These are phyloP conservation scores for Corythucha ciliata DNA, from an alignment of 2,888 invertebrate species.

Conservation along the genomic window DNA sequence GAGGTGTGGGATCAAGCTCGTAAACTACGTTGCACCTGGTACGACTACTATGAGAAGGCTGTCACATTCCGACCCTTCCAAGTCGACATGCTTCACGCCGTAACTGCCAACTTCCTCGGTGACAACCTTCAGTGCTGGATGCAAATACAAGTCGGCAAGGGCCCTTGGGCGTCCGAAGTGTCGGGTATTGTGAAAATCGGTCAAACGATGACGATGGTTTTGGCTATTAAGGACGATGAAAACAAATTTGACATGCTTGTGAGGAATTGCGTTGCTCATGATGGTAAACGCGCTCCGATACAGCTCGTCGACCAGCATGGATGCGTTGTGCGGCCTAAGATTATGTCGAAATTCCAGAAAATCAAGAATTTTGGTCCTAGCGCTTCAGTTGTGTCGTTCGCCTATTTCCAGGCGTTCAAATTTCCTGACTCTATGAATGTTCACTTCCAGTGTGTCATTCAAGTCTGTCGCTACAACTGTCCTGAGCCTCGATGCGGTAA, in stretches of 20 bases:
- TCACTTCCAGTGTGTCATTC: conserved; percentile 90
- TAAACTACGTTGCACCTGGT: conserved; percentile 87
- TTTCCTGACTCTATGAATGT: conserved; percentile 96
- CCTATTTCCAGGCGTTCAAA: conserved; percentile 91
- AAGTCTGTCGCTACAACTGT: conserved; percentile 85
- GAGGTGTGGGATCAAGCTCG: conserved; percentile 94
- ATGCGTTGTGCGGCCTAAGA: conserved; percentile 81
- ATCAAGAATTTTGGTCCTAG: conserved; percentile 92
- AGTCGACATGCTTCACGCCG: conserved; percentile 89
- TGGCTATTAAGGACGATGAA: conserved; percentile 90
- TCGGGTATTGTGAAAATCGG: conserved; percentile 90
- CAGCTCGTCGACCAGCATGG: conserved; percentile 87
- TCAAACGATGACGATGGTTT: conserved; percentile 93
- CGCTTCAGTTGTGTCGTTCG: conserved; percentile 82
- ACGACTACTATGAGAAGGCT: conserved; percentile 89
- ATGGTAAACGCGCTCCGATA: conserved; percentile 86
- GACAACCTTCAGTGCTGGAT: conserved; percentile 96
- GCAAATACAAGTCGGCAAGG: conserved; percentile 92
- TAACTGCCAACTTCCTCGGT: conserved; percentile 88
- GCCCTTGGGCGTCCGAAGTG: conserved; percentile 92
- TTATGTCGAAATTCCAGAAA: conserved; percentile 89
- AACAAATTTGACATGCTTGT: conserved; percentile 93
- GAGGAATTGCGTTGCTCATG: conserved; percentile 87
- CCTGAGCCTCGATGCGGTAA: conserved; percentile 54
- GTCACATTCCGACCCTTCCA: conserved; percentile 91